A percentile compares a stretch with the other conserved stretches of the same genome.
Evolutionary conservation across 2,797 vertebrate genomes (phyloP).

Genomic region (Sebastes trivittatus): DNA sequence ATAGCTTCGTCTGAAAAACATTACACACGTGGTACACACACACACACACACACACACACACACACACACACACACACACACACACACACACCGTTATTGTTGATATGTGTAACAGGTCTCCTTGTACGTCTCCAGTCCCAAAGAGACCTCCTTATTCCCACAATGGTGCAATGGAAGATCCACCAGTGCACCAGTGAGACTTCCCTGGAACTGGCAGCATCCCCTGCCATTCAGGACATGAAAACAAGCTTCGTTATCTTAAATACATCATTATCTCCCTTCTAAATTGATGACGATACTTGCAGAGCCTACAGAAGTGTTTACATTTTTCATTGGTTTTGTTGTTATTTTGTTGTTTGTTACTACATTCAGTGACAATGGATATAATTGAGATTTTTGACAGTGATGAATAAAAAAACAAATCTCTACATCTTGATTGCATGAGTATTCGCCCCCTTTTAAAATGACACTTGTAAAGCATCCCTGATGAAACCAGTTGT

Average conservation of each 20-base stretch:
- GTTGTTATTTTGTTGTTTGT: not conserved
- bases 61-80: not conserved
- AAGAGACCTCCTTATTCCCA: constrained; percentile 63
- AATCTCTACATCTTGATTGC: not conserved
- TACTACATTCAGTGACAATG: not conserved
- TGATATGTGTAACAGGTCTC: constrained; percentile 25
- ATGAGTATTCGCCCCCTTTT: not conserved
- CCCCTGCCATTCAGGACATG: constrained; percentile 41
- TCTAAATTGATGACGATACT: not conserved
- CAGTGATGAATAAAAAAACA: not conserved
- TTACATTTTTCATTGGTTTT: not conserved
- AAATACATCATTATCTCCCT: constrained; percentile 25
- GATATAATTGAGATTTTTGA: not conserved
- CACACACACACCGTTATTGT: not conserved
- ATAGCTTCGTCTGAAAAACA: not conserved
- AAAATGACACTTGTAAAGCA: not conserved
- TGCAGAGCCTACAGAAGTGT: not conserved
- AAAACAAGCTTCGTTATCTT: constrained; percentile 56
- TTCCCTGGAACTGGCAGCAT: constrained; percentile 34
- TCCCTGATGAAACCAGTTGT: not conserved
- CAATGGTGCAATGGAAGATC: constrained; percentile 53
- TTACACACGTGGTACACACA: not conserved
- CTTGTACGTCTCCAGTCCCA: constrained; percentile 21
- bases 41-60: not conserved
- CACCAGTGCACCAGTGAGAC: constrained; percentile 66